Evolutionary conservation across 2,888 invertebrate genomes (phyloP).

Genomic region (Agrotis exclamationis): DNA sequence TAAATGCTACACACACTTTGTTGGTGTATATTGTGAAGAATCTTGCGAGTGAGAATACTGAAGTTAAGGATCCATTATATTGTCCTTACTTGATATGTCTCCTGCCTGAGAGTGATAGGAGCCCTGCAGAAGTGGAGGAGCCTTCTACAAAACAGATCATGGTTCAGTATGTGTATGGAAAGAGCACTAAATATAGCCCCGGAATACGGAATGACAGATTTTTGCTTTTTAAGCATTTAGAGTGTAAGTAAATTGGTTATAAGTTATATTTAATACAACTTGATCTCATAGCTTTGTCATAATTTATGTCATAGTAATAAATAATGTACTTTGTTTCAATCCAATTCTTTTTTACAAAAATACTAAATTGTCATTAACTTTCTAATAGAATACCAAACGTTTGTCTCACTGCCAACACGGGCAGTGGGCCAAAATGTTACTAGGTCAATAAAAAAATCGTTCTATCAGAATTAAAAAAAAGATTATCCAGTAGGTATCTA

Average conservation of each 20-base stretch:
- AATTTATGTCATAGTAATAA: not conserved
- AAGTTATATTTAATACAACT: no score
- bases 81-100: conserved; percentile 92
- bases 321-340: no score
- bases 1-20: conserved; percentile 93
- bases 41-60: conserved; percentile 75
- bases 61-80: conserved; percentile 88
- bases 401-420: conserved; percentile 20
- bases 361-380: conserved; percentile 13
- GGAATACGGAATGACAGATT: conserved; percentile 92
- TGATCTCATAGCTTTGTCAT: no score
- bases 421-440: conserved; percentile 44
- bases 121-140: conserved; percentile 84
- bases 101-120: conserved; percentile 81
- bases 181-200: conserved; percentile 88
- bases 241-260: conserved; percentile 91
- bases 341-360: conserved; percentile 4
- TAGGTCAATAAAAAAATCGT: conserved; percentile 19
- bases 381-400: conserved; percentile 12
- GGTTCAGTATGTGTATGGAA: conserved; percentile 95
- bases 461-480: not conserved
- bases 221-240: conserved; percentile 94
- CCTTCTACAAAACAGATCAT: conserved; percentile 94
- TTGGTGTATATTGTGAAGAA: conserved; percentile 93
- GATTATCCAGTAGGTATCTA: not conserved